Percentiles rank a stretch among this genome's conserved stretches.
These are phyloP conservation scores for Pangasius krempfi DNA, from an alignment of 2,797 vertebrate genomes.

Conservation along the genomic window DNA sequence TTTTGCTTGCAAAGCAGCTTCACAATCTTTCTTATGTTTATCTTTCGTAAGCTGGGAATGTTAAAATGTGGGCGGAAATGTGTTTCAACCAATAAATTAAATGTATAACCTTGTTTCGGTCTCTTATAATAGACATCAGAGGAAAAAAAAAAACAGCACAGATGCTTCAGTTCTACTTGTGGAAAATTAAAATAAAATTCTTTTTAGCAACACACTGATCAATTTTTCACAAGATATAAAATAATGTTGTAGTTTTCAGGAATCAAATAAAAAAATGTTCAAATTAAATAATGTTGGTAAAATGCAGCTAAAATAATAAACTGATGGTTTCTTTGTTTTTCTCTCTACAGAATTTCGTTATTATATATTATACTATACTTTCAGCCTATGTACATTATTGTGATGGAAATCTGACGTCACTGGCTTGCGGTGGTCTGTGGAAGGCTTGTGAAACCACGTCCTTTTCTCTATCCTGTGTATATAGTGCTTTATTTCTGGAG, in stretches of 20 bases:
- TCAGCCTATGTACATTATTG: slow-evolving; percentile 78
- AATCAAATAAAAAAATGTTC: slow-evolving; percentile 39
- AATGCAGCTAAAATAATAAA: slow-evolving; percentile 63
- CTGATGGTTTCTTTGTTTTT: slow-evolving; percentile 34
- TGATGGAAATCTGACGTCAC: slow-evolving; percentile 61
- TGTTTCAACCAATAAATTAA: slow-evolving; percentile 1
- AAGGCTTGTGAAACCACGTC: slow-evolving; percentile 25
- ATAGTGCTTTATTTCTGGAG: background rate
- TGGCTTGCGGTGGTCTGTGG: slow-evolving; percentile 58
- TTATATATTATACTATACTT: slow-evolving; percentile 83
- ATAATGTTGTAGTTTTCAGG: slow-evolving; percentile 50
- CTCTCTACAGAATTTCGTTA: slow-evolving; percentile 71
- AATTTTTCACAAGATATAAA: background rate
- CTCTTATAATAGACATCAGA: background rate
- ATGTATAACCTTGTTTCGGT: background rate
- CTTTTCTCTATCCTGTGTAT: background rate
- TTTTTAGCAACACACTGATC: background rate
- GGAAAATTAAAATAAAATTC: background rate
- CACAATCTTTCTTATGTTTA: background rate
- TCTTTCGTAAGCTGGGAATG: background rate
- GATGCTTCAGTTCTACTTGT: background rate
- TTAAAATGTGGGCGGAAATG: background rate
- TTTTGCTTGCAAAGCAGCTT: background rate
- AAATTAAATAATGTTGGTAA: slow-evolving; percentile 56
- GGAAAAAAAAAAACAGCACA: background rate